These are phyloP conservation scores for Rhincodon typus DNA, from an alignment of 2,797 vertebrate species.

Conservation along the genomic window DNA sequence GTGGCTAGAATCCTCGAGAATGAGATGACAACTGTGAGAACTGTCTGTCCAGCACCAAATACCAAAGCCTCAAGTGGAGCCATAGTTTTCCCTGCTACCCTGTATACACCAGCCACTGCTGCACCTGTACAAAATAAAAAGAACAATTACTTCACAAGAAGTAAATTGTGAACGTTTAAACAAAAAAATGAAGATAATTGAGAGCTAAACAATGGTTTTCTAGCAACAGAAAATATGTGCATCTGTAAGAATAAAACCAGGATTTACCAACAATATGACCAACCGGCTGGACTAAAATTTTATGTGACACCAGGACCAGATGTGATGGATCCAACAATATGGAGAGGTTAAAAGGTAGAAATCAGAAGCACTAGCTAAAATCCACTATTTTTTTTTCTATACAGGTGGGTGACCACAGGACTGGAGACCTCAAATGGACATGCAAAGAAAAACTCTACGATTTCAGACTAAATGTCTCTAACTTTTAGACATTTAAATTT, in stretches of 20 bases:
- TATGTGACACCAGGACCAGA: background rate
- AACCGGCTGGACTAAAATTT: background rate
- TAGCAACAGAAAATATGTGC: conserved; percentile 37
- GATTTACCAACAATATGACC: background rate
- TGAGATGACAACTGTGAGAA: conserved; percentile 80
- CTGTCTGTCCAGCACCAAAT: conserved; percentile 86
- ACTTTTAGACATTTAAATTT: background rate
- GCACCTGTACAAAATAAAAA: conserved; percentile 62
- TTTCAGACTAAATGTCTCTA: background rate
- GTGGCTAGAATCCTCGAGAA: conserved; percentile 91
- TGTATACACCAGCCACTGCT: conserved; percentile 88
- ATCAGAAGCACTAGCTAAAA: background rate
- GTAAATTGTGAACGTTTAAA: background rate
- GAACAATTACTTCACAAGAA: conserved; percentile 34
- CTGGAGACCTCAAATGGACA: background rate
- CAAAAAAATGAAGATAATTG: background rate
- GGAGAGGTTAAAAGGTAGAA: background rate
- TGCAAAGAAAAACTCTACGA: background rate
- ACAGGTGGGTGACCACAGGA: background rate
- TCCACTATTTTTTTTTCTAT: background rate
- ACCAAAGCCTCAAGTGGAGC: conserved; percentile 87
- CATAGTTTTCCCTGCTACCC: conserved; percentile 96
- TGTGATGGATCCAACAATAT: background rate
- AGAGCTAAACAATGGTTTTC: background rate
- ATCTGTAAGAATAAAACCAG: background rate